Base-by-base conservation (phyloP, 2,888 invertebrate species). In the Hesperia comma region DNA sequence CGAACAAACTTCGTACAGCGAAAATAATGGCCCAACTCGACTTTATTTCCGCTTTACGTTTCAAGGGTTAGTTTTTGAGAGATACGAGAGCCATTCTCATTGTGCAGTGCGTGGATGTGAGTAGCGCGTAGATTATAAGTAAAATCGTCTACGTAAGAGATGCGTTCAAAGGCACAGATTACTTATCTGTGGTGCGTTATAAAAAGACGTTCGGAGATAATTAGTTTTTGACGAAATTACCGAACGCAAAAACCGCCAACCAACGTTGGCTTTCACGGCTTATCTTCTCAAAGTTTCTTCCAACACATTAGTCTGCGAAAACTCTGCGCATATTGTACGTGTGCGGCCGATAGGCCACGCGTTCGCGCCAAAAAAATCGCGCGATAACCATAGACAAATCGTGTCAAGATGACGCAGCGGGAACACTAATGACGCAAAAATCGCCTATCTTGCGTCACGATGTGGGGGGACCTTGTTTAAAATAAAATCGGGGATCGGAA, bases 301-400 rank as follows among this genome's bases (percentile, higher is more conserved):
- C 86, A 81, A 85, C 88, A 89, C 90, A 89, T 92, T 90, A 90
- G 86, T 84, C 73, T 77, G 78, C 81, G 80, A 84, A 86, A 87
- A 85, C 83, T 83, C 85, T 80, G 82, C 89, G 86, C 88, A 90
- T 89, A 90, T 90, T 91, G 89, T 90, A 81, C 80, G 86, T 85
- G 86, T 83, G 85, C 82, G 72, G 46, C 72, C 69, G 84, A 84
- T 82, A 84, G 81, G 81, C 79, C 77, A 82, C 83, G 83, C 84
- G 81, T 85, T 83, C 72, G 81, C 82, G 77, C 75, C 77, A 81
- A 86, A 89, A 88, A 87, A 66, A 66, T 49, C 40, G 19, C 81
- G 72, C 84, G 91, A 92, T 91, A 91, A 87, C 88, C 87, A 84
- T 79, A 90, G 92, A 92, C 90, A 90, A 91, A 92, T 92, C 92